phyloP scores from a whole-genome alignment of 2,888 invertebrate species.

The Rhaphigaster nebulosa region DNA sequence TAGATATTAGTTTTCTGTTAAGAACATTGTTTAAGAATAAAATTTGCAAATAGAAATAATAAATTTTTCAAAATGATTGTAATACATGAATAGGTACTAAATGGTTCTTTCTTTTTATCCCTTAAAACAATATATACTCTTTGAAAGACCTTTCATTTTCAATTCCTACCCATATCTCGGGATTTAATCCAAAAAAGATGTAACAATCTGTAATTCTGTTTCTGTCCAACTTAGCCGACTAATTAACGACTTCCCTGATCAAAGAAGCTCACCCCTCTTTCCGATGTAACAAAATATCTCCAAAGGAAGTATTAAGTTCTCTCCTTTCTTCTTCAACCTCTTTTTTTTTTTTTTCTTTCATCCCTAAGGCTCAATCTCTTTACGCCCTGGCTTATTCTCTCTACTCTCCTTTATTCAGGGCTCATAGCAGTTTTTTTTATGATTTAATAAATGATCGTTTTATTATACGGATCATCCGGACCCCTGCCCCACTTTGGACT shows the following conservation, averaged over 20 bases:
- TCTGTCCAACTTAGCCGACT: neutral
- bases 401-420: neutral
- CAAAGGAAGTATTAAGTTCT: constrained; percentile 16
- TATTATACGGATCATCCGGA: neutral
- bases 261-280: neutral
- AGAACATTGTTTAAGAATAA: too few relatives aligned
- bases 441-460: constrained; percentile 39
- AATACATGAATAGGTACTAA: too few relatives aligned
- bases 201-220: constrained; percentile 29
- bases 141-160: neutral
- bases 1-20: too few relatives aligned
- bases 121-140: too few relatives aligned
- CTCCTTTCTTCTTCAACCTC: constrained; percentile 37
- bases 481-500: neutral
- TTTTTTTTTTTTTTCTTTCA: neutral
- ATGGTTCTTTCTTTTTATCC: too few relatives aligned
- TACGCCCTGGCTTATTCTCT: constrained; percentile 28
- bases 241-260: constrained; percentile 18
- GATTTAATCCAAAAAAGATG: neutral
- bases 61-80: too few relatives aligned
- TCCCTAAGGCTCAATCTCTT: constrained; percentile 32
- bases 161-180: neutral
- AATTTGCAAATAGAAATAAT: too few relatives aligned
- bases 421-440: constrained; percentile 25
- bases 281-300: constrained; percentile 44